Evolutionary conservation across 2,113 vertebrate species (phyloP), one percentile per base, ranked within the genome.

Genomic region (Siniperca knerii): DNA sequence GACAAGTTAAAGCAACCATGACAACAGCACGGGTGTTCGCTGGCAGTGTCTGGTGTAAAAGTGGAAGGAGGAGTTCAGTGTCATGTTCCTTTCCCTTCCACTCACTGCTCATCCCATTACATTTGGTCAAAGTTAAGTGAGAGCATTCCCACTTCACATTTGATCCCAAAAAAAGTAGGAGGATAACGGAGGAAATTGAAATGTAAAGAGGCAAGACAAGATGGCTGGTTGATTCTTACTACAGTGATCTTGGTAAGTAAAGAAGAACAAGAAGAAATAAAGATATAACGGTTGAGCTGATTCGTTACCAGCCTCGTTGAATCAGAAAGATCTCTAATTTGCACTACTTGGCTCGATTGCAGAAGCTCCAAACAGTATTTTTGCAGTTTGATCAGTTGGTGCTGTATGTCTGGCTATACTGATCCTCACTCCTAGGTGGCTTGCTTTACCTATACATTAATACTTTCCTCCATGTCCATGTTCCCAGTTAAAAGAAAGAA

Each of bases 111-210:
- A 64, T 71, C 52, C 82, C 55, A 65, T 84, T 64, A 75, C 54
- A 75, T 66, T 70, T 46, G 42, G 61, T 75, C 75, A 75, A 71
- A 84, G 60, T 83, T 35, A 82, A 62, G 57, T 54, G 75, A 84
- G 67, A 82, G 77, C 65, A 69, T 86, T 84, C 85, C 85, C 72
- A 71, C 83, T 79, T 90, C 82, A 82, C 74, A 83, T 79, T 70
- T 74, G 72, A 83, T 86, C 35, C 44, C 20, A 61, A 66, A 73
- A n/a, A 55, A 8, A 12, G 40, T 10, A 20, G 61, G 55, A 72
- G 33, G 60, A 74, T 52, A 77, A 69, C 48, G 52, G 52, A 66
- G 35, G 40, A 54, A 74, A 65, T 16, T 46, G 23, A 73, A 83
- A 83, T 0, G 1, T 62, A 65, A 87, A 52, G 23, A 64, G 40